Evolutionary conservation across 2,797 vertebrate genomes (phyloP).

Genomic region (Scyliorhinus canicula): DNA sequence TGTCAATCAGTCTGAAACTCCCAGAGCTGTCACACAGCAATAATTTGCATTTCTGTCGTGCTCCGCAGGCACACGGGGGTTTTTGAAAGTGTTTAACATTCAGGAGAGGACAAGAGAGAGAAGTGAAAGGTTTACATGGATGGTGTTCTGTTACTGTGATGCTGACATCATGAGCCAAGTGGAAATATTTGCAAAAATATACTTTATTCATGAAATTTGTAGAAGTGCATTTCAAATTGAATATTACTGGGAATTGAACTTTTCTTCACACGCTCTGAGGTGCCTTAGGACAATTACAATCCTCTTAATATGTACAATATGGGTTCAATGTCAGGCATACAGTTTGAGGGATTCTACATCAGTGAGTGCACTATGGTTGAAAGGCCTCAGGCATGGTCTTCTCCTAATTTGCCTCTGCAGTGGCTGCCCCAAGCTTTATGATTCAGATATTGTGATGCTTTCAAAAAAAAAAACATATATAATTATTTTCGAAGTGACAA

Average conservation of each 20-base stretch:
- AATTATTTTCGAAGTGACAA: not conserved
- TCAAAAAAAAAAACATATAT: not conserved
- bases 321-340: not conserved
- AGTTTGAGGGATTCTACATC: not conserved
- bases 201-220: not conserved
- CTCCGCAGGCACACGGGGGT: not conserved
- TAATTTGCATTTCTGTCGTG: not conserved
- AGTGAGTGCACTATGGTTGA: not conserved
- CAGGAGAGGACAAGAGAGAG: not conserved
- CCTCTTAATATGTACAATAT: not conserved
- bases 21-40: not conserved
- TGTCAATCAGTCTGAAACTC: not conserved
- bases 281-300: not conserved
- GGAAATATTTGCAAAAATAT: not conserved
- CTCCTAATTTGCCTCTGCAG: not conserved
- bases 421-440: not conserved
- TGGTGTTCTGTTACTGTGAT: not conserved
- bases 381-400: not conserved
- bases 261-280: not conserved
- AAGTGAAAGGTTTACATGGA: not conserved
- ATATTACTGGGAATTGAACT: not conserved
- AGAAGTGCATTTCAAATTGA: not conserved
- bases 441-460: not conserved
- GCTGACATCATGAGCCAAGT: too few species aligned
- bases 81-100: not conserved